These are phyloP conservation scores for Chelonus insularis DNA, from an alignment of 1,140 invertebrate species.

Conservation along the genomic window DNA sequence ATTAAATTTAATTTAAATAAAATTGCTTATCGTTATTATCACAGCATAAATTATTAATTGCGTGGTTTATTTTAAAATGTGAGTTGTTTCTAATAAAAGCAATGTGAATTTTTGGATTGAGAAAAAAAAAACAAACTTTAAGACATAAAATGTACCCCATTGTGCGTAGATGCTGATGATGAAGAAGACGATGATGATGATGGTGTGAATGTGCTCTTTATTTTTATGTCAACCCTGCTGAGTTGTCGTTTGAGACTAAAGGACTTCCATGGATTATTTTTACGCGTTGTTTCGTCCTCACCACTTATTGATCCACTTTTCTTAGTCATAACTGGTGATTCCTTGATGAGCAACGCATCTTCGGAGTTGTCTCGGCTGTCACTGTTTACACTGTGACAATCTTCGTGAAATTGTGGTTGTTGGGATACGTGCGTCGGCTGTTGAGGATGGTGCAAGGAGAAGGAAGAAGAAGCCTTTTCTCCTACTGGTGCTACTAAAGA, in stretches of 20 bases:
- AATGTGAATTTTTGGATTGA: slow-evolving; percentile 16
- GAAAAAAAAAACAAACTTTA: slow-evolving; percentile 34
- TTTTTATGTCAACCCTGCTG: slow-evolving; percentile 77
- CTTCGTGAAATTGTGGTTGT: slow-evolving; percentile 33
- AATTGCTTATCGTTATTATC: too few species aligned
- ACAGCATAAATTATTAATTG: too few species aligned
- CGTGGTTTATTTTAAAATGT: too few species aligned
- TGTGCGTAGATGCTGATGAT: slow-evolving; percentile 31
- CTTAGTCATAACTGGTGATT: slow-evolving; percentile 27
- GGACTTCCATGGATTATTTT: slow-evolving; percentile 65
- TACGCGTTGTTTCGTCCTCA: slow-evolving; percentile 20
- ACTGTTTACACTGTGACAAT: slow-evolving; percentile 34
- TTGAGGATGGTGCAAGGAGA: slow-evolving; percentile 38
- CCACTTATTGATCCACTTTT: slow-evolving; percentile 33
- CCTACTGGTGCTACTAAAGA: slow-evolving; percentile 37
- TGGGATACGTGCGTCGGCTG: slow-evolving; percentile 33
- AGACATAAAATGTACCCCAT: slow-evolving; percentile 52
- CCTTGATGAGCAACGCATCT: slow-evolving; percentile 16
- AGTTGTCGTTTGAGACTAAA: slow-evolving; percentile 80
- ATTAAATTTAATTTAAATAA: too few species aligned
- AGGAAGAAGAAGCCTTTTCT: slow-evolving; percentile 27
- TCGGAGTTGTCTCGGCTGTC: slow-evolving; percentile 35
- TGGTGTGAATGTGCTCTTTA: slow-evolving; percentile 68
- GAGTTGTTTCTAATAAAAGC: too few species aligned
- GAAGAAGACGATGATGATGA: slow-evolving; percentile 52